Conservation (phyloP, 2,888 invertebrate species). For the Clepsis dumicolana region DNA sequence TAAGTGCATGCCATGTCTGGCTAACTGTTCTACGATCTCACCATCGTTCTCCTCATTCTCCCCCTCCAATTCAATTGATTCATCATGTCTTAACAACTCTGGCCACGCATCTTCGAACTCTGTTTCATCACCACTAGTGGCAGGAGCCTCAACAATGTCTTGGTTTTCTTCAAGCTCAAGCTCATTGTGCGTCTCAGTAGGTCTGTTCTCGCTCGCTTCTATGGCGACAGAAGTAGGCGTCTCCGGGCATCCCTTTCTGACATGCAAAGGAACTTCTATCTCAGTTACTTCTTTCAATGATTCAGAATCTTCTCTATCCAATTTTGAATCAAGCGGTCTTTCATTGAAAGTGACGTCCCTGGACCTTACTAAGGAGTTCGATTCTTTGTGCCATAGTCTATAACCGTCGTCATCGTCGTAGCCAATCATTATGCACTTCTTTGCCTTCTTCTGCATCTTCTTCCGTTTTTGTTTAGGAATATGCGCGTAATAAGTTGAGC, state of each 20-base stretch:
- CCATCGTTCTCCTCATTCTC: not conserved
- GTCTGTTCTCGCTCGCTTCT: too few species aligned
- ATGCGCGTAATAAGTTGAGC: not conserved
- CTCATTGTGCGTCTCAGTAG: not conserved
- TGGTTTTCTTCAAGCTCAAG: not conserved
- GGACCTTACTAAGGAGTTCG: constrained; percentile 5
- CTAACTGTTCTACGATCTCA: not conserved
- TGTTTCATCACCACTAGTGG: not conserved
- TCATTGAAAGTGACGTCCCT: not conserved
- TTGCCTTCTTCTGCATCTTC: constrained; percentile 5
- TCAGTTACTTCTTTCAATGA: constrained; percentile 1
- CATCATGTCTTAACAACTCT: not conserved
- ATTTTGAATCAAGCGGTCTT: not conserved
- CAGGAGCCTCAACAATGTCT: not conserved
- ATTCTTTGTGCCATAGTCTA: constrained; percentile 4
- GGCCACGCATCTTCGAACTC: not conserved
- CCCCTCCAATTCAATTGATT: constrained; percentile 2
- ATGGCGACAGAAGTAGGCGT: too few species aligned
- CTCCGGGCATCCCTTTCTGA: too few species aligned
- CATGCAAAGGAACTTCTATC: too few species aligned
- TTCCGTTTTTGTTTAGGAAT: not conserved
- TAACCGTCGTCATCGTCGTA: constrained; percentile 17
- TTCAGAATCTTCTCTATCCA: not conserved
- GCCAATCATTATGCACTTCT: not conserved
- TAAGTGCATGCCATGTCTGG: not conserved